These are phyloP conservation scores for Peribatodes rhomboidaria DNA, from an alignment of 2,888 invertebrate genomes.

Conservation along the genomic window DNA sequence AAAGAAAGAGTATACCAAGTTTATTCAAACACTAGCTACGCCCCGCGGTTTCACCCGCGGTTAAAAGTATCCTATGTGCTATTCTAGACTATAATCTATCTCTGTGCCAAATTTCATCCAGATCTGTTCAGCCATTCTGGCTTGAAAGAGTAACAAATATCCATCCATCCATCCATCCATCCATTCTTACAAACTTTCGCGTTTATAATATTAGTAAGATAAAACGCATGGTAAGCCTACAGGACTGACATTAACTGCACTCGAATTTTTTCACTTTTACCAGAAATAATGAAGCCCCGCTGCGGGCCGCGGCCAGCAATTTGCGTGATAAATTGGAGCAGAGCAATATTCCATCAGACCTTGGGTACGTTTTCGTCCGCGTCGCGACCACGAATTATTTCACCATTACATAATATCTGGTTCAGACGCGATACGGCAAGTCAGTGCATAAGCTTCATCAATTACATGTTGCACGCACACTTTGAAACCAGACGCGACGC, in stretches of 20 bases:
- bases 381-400: slow-evolving; percentile 61
- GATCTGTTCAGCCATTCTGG: no score
- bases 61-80: no score
- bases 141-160: no score
- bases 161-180: no score
- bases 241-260: slow-evolving; percentile 65
- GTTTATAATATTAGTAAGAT: no score
- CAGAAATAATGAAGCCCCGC: slow-evolving; percentile 59
- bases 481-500: not conserved
- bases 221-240: slow-evolving; percentile 25
- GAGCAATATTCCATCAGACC: slow-evolving; percentile 57
- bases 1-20: not conserved
- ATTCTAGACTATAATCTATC: no score
- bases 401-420: slow-evolving; percentile 68
- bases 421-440: slow-evolving; percentile 63
- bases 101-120: no score
- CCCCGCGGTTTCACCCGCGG: no score
- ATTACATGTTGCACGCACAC: not conserved
- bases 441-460: slow-evolving; percentile 24
- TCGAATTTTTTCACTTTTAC: slow-evolving; percentile 67
- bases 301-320: slow-evolving; percentile 52
- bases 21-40: not conserved
- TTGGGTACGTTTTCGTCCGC: slow-evolving; percentile 60
- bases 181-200: no score
- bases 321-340: slow-evolving; percentile 70